Evolutionary conservation across 2,888 invertebrate species (phyloP).

Genomic region (Candidula unifasciata): DNA sequence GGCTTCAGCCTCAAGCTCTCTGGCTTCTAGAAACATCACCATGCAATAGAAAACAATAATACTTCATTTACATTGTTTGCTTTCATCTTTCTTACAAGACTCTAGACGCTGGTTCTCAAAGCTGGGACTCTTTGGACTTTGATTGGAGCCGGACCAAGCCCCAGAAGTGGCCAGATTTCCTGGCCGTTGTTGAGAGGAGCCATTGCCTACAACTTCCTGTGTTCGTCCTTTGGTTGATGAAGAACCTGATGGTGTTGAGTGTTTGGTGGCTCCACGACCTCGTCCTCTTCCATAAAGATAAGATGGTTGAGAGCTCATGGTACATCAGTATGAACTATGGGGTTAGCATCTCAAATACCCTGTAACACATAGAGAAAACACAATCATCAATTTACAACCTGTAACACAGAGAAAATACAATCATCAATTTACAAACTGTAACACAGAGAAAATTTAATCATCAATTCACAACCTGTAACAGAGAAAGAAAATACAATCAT

Average conservation of each 20-base stretch:
- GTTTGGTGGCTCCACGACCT: slow-evolving; percentile 11
- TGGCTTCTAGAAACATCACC: slow-evolving; percentile 15
- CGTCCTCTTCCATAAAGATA: slow-evolving; percentile 38
- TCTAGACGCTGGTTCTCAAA: slow-evolving; percentile 35
- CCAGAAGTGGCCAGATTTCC: slow-evolving; percentile 9
- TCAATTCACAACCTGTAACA: no score
- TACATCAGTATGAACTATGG: not conserved
- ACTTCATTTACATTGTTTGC: slow-evolving; percentile 39
- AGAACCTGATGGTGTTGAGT: not conserved
- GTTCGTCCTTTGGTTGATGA: not conserved
- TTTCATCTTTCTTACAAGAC: slow-evolving; percentile 42
- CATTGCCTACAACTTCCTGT: slow-evolving; percentile 19
- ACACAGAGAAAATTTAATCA: no score
- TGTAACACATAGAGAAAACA: no score
- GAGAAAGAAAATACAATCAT: no score
- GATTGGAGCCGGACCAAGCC: not conserved
- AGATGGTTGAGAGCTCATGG: slow-evolving; percentile 34
- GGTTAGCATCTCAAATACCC: no score
- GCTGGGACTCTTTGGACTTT: slow-evolving; percentile 28
- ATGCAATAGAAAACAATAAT: slow-evolving; percentile 38
- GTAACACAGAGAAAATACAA: no score
- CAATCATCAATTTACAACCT: no score
- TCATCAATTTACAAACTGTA: no score
- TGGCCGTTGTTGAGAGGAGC: slow-evolving; percentile 29
- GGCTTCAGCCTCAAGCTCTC: not conserved